Evolutionary conservation across 2,113 vertebrate species (phyloP).

Genomic region (Neodon shergylaensis): DNA sequence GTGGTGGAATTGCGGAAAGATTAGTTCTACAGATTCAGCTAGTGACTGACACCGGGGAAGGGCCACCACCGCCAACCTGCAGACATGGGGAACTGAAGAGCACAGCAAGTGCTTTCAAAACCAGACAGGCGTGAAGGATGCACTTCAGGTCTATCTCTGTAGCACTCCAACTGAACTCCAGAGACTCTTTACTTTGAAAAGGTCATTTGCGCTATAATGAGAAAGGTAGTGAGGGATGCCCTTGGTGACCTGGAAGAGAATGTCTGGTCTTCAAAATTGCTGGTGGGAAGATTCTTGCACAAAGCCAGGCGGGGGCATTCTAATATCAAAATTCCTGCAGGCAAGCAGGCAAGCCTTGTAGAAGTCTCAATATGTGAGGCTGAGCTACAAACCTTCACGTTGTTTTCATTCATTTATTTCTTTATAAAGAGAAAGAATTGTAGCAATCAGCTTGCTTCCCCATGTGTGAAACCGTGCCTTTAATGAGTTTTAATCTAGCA

Average conservation of each 20-base stretch:
- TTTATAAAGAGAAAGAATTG: constrained; percentile 51
- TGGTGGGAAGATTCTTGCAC: neutral
- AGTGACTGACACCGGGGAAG: neutral
- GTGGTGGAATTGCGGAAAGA: neutral
- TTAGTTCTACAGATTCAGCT: neutral
- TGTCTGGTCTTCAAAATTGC: neutral
- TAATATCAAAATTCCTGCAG: neutral
- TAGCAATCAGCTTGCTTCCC: constrained; percentile 65
- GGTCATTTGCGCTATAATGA: neutral
- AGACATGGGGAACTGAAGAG: neutral
- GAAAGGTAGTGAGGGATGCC: neutral
- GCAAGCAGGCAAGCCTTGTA: neutral
- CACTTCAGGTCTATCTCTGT: neutral
- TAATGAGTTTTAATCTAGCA: constrained; percentile 73
- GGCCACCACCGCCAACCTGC: neutral
- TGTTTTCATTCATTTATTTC: neutral
- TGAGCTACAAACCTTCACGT: neutral
- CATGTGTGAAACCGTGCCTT: constrained; percentile 70
- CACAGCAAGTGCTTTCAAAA: neutral
- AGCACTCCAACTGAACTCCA: neutral
- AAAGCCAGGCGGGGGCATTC: neutral
- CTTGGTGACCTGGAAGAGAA: neutral
- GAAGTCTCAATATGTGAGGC: neutral
- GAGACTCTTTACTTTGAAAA: neutral
- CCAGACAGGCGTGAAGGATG: neutral